These are phyloP conservation scores for Sinhomidia bicolor DNA, from an alignment of 2,888 invertebrate genomes.

Conservation along the genomic window DNA sequence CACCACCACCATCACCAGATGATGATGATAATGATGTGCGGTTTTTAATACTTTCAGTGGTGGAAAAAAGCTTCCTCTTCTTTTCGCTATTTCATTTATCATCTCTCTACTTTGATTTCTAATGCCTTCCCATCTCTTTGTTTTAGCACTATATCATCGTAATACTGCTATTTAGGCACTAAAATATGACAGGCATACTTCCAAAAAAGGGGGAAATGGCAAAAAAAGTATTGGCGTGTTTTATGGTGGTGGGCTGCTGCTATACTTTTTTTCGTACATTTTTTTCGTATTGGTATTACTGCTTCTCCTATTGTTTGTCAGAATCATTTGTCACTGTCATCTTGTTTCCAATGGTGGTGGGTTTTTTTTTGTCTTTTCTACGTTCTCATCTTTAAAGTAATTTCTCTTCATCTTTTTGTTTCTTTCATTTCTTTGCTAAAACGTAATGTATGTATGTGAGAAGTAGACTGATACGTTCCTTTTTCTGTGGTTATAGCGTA, in stretches of 20 bases:
- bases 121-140: slow-evolving; percentile 12
- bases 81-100: slow-evolving; percentile 2
- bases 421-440: no score
- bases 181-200: slow-evolving; percentile 20
- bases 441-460: background rate
- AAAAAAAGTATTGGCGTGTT: slow-evolving; percentile 26
- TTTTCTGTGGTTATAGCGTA: background rate
- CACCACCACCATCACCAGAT: background rate
- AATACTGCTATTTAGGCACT: background rate
- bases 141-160: background rate
- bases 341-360: slow-evolving; percentile 9
- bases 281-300: background rate
- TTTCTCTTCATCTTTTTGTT: slow-evolving; percentile 1
- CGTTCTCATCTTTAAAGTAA: slow-evolving; percentile 1
- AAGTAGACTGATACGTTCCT: slow-evolving; percentile 1
- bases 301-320: slow-evolving; percentile 26
- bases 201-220: slow-evolving; percentile 65
- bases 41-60: background rate
- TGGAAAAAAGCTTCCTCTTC: background rate
- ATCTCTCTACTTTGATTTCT: slow-evolving; percentile 1
- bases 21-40: background rate
- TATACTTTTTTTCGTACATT: background rate
- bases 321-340: slow-evolving; percentile 60
- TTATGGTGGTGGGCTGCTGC: slow-evolving; percentile 35
- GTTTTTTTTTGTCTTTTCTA: slow-evolving; percentile 18